Base-by-base conservation (phyloP, 2,113 vertebrate genomes). In the Rhynchomys soricoides region DNA sequence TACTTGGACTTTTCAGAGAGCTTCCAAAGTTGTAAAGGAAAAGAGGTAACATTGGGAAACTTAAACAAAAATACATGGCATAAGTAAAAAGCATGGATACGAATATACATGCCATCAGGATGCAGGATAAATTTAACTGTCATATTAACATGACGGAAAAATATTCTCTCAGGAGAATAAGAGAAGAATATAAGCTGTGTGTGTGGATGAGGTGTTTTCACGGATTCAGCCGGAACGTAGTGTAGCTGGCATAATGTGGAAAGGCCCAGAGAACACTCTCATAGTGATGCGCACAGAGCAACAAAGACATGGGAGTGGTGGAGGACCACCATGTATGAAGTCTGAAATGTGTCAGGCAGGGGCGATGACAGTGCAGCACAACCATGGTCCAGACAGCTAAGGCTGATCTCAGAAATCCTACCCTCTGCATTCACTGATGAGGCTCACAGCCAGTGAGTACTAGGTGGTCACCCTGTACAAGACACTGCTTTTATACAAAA, bases 311-410 rank as follows among this genome's bases (percentile, higher is more conserved):
- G 37, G 34, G 22, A 86, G 34, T 5, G 57, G 24, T 37, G 29
- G 13, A 11, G 52, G 50, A 31, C 15, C 19, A 3, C 0, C 0
- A 17, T 5, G 10, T 71, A 43, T n/a, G 13, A 48, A 52, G 66
- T 24, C 5, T 5, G 31, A 55, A 31, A 1, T 50, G 26, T 82
- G n/a, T 78, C 45, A 5, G 37, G 74, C 40, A 5, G 37, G 79
- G 75, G 37, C 15, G 40, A 31, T 34, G 16, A 12, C 45, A 24
- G 43, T 21, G 48, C 62, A 62, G 22, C 10, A 10, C 13, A 26
- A n/a, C 45, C 64, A 45, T 45, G 15, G 43, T 0, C 6, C 12
- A 29, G 29, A 16, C 85, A 73, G 17, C 57, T 59, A 29, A 13
- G 92, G 43, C 10, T 37, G 13, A 7, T 8, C 31, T 66, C n/a